phyloP scores from a whole-genome alignment of 2,888 invertebrate genomes.

The Crematogaster levior region DNA sequence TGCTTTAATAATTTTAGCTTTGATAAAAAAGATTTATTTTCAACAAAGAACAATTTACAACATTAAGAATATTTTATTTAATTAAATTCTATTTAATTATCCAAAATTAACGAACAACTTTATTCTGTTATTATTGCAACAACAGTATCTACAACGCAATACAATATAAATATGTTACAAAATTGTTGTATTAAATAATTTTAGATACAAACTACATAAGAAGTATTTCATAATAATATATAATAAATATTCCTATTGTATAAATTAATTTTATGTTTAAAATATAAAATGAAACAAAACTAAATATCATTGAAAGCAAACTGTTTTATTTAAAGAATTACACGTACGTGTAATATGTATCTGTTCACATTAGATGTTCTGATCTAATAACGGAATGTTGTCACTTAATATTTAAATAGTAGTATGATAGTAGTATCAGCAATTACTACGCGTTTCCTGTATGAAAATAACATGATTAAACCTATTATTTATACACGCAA shows the following conservation, averaged over 20 bases:
- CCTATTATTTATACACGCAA: not conserved
- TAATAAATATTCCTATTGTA: not conserved
- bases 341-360: not conserved
- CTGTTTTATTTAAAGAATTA: not conserved
- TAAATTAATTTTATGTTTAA: not conserved
- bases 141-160: not conserved
- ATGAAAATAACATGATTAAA: not conserved
- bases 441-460: not conserved
- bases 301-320: too few species aligned
- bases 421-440: too few species aligned
- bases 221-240: not conserved
- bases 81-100: not conserved
- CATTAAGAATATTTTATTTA: not conserved
- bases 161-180: not conserved
- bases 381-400: not conserved
- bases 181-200: not conserved
- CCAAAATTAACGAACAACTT: not conserved
- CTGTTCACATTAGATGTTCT: not conserved
- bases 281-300: not conserved
- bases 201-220: not conserved
- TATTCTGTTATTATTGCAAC: not conserved
- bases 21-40: not conserved
- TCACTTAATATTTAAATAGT: slow-evolving; percentile 8
- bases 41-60: not conserved
- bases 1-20: not conserved